These are phyloP conservation scores for Sarcophaga caerulescens DNA, from an alignment of 2,888 invertebrate species.

Conservation along the genomic window DNA sequence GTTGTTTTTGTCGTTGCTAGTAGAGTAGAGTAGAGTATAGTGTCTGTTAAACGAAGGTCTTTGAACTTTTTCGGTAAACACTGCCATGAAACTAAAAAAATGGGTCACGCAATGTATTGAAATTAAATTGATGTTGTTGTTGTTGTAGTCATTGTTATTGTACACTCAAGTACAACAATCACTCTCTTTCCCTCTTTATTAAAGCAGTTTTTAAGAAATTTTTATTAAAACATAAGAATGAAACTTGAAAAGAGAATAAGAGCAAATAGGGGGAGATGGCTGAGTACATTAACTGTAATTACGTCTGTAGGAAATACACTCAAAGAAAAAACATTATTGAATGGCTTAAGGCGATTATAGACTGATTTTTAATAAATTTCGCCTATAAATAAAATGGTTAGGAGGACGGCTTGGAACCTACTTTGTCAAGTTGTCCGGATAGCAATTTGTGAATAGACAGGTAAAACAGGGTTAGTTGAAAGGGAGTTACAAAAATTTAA, in stretches of 20 bases:
- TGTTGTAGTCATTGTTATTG: too few species aligned
- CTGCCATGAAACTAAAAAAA: slow-evolving; percentile 39
- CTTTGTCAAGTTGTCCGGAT: too few species aligned
- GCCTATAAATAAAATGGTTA: too few species aligned
- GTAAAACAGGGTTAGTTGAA: too few species aligned
- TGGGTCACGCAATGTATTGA: slow-evolving; percentile 60
- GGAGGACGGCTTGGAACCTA: too few species aligned
- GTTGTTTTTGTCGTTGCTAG: slow-evolving; percentile 31
- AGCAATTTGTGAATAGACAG: too few species aligned
- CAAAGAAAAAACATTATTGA: too few species aligned
- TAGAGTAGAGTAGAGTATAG: slow-evolving; percentile 9
- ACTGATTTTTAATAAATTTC: too few species aligned
- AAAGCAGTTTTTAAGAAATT: slow-evolving; percentile 13
- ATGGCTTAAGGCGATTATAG: too few species aligned
- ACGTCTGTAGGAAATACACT: too few species aligned
- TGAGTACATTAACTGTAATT: neutral
- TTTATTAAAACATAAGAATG: slow-evolving; percentile 4
- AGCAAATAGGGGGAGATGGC: neutral
- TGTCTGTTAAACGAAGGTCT: slow-evolving; percentile 41
- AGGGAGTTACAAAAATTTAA: too few species aligned
- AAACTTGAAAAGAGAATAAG: neutral
- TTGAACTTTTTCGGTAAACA: slow-evolving; percentile 59
- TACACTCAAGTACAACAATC: slow-evolving; percentile 13
- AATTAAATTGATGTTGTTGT: slow-evolving; percentile 32
- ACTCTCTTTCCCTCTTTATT: slow-evolving; percentile 5